Evolutionary conservation across 2,797 vertebrate genomes (phyloP).

Genomic region (Amblyraja radiata): DNA sequence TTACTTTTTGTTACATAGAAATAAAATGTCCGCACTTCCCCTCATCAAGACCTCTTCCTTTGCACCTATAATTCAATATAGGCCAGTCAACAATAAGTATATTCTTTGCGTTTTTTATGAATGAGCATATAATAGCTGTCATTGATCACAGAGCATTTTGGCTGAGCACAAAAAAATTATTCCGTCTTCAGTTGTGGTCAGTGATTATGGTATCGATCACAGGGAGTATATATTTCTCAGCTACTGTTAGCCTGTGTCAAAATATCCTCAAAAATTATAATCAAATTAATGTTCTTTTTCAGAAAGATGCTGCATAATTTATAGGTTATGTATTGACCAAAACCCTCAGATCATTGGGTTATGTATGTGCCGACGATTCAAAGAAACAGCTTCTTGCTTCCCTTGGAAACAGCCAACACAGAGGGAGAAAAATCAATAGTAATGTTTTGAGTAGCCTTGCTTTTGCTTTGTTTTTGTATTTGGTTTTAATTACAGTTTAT

Average conservation of each 20-base stretch:
- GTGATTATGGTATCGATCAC: neutral
- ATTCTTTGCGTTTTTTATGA: neutral
- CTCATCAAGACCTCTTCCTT: neutral
- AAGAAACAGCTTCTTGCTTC: neutral
- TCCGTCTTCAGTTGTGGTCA: neutral
- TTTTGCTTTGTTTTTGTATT: conserved; percentile 6
- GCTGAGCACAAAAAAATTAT: conserved; percentile 11
- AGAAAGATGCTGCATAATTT: conserved; percentile 34
- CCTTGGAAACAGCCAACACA: neutral
- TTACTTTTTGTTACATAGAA: neutral
- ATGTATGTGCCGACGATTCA: neutral
- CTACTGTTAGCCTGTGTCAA: neutral
- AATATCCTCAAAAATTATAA: conserved; percentile 17
- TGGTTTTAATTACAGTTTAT: neutral
- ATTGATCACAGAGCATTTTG: conserved; percentile 4
- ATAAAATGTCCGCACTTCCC: neutral
- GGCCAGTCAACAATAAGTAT: conserved; percentile 40
- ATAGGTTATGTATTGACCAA: conserved; percentile 11
- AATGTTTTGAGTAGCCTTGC: conserved; percentile 1
- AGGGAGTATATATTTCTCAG: conserved; percentile 22
- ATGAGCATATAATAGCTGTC: neutral
- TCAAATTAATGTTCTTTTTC: conserved; percentile 32
- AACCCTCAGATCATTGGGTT: neutral
- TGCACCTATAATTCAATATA: conserved; percentile 13
- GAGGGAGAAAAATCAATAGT: conserved; percentile 28